phyloP scores from a whole-genome alignment of 2,113 vertebrate genomes.

The Amia ocellicauda region DNA sequence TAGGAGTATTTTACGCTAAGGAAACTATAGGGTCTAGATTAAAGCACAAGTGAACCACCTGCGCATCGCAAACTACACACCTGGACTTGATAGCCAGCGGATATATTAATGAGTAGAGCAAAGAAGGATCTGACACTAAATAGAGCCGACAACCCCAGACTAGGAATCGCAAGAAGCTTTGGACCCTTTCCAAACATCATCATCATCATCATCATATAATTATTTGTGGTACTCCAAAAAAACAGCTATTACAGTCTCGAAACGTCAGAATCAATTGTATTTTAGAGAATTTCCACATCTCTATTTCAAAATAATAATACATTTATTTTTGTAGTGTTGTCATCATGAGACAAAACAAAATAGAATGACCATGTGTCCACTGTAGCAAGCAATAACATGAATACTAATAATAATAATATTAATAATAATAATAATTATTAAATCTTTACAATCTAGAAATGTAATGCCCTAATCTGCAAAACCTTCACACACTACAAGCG shows the following conservation, averaged over 20 bases:
- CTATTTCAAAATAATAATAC: constrained; percentile 55
- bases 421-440: constrained; percentile 60
- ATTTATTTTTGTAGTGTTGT: constrained; percentile 66
- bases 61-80: no score
- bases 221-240: constrained; percentile 1
- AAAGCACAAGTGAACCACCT: no score
- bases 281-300: constrained; percentile 51
- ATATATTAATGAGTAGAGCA: no score
- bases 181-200: no score
- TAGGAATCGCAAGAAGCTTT: no score
- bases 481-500: constrained; percentile 71
- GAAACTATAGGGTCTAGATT: no score
- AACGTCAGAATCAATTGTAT: constrained; percentile 25
- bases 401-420: constrained; percentile 56
- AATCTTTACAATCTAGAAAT: constrained; percentile 69
- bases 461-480: constrained; percentile 75
- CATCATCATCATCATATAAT: no score
- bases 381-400: constrained; percentile 69
- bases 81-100: no score
- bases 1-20: no score
- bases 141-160: no score
- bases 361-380: constrained; percentile 65
- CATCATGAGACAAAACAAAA: constrained; percentile 68
- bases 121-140: no score
- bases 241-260: constrained; percentile 26